Evolutionary conservation across 2,113 vertebrate species (phyloP), one percentile per base, ranked within the genome.

Genomic region (Casuarius casuarius): DNA sequence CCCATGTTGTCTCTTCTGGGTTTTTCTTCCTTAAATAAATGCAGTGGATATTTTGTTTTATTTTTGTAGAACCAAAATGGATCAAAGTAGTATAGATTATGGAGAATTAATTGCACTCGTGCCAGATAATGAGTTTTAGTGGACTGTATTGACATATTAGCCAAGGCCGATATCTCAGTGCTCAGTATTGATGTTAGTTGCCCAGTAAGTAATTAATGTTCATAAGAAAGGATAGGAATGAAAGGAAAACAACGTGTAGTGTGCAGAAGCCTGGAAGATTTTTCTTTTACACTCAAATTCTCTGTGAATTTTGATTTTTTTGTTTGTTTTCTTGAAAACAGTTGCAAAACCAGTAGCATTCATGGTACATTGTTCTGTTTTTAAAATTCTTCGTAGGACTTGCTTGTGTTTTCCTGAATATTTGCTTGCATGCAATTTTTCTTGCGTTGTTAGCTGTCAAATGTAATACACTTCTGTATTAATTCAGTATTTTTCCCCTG

Each of bases 121-220:
- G 20, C 62, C 29, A 71, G 10, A 28, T 52, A 28, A 56, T 73
- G 52, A 40, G 25, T 81, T 94, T 42, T 49, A 54, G 31, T 75
- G 59, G 26, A 67, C 48, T 44, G 20, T 9, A 10, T 1, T 71
- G 35, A 63, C 0, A 0, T 63, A 35, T 81, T 38, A 52, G 29
- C 40, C 20, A 68, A 82, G 82, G 42, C 26, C 81, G 31, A 21
- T 28, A 9, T 5, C 7, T 42, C n/a, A n/a, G 42, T 42, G 42
- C 28, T 74, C 40, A 46, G 13, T 0, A 0, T 8, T 84, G 38
- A 6, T 56, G 33, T 84, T 70, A 26, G 33, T 38, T 89, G 19
- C 38, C 10, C 13, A 20, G 7, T 54, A 4, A 9, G 49, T 18
- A 17, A 6, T 25, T 4, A 58, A 42, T 22, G 10, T 44, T 78